Evolutionary conservation across 2,888 invertebrate genomes (phyloP).

Genomic region (Auanema sp.): DNA sequence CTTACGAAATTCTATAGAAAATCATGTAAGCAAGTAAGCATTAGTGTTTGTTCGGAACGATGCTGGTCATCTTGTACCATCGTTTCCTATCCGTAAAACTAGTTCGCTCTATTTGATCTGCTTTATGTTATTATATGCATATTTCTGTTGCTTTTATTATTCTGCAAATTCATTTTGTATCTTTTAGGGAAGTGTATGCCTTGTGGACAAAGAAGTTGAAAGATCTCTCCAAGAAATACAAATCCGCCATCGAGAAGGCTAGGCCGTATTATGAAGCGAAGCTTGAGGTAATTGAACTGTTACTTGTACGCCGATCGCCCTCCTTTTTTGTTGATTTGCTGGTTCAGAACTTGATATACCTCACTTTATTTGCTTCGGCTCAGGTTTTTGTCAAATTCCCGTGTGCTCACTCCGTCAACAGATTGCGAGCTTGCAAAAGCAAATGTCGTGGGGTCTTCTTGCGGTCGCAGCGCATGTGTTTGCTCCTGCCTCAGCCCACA

Average conservation of each 20-base stretch:
- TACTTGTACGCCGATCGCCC: background rate
- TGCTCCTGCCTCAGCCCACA: too few relatives aligned
- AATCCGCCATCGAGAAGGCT: conserved; percentile 58
- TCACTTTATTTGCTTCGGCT: too few relatives aligned
- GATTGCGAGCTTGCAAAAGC: too few relatives aligned
- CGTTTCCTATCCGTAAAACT: conserved; percentile 2
- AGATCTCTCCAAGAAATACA: conserved; percentile 60
- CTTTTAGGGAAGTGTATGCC: conserved; percentile 53
- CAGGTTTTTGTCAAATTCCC: too few relatives aligned
- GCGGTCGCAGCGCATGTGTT: too few relatives aligned
- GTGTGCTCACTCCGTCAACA: too few relatives aligned
- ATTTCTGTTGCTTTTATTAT: background rate
- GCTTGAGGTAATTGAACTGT: conserved; percentile 32
- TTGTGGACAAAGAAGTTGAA: conserved; percentile 59
- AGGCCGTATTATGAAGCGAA: conserved; percentile 63
- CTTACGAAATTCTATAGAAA: too few relatives aligned
- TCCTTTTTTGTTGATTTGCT: conserved; percentile 1
- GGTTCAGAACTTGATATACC: background rate
- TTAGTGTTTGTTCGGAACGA: background rate
- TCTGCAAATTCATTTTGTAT: background rate
- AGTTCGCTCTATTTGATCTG: background rate
- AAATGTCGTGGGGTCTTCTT: too few relatives aligned
- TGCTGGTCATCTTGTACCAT: background rate
- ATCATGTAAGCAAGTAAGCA: too few relatives aligned
- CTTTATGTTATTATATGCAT: conserved; percentile 1